Conservation (phyloP, 2,888 invertebrate genomes). For the Eupithecia exiguata region DNA sequence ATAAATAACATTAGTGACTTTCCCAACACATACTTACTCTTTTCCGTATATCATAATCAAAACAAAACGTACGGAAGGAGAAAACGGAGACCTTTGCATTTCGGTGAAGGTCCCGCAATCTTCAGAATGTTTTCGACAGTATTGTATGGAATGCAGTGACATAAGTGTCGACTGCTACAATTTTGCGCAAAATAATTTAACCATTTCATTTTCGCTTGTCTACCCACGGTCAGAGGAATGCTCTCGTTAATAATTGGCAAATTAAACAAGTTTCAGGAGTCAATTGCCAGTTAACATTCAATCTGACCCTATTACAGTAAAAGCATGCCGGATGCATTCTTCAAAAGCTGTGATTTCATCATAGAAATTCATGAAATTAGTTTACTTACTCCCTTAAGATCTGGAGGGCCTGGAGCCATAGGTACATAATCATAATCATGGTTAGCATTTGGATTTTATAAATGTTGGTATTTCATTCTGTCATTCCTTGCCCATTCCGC, state of each 20-base stretch:
- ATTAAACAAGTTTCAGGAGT: slow-evolving; percentile 21
- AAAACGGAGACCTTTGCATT: background rate
- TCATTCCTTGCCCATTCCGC: background rate
- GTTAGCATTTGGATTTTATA: background rate
- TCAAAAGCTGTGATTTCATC: background rate
- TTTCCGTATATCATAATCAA: background rate
- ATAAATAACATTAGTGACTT: background rate
- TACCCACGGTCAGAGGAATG: background rate
- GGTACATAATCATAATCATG: background rate
- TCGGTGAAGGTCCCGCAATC: background rate
- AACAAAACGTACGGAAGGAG: background rate
- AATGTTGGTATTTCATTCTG: background rate
- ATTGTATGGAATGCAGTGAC: background rate
- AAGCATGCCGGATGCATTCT: slow-evolving; percentile 5
- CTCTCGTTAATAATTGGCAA: slow-evolving; percentile 9
- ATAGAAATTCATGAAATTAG: background rate
- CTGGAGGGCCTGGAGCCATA: no score
- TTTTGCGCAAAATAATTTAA: background rate
- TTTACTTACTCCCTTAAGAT: background rate
- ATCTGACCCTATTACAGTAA: slow-evolving; percentile 13
- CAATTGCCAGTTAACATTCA: slow-evolving; percentile 29
- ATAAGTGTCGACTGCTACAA: background rate
- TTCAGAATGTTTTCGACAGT: background rate
- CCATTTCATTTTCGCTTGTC: background rate
- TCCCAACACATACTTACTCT: background rate